Base-by-base conservation (phyloP, 1,140 invertebrate species). In the Neelides sp. region DNA sequence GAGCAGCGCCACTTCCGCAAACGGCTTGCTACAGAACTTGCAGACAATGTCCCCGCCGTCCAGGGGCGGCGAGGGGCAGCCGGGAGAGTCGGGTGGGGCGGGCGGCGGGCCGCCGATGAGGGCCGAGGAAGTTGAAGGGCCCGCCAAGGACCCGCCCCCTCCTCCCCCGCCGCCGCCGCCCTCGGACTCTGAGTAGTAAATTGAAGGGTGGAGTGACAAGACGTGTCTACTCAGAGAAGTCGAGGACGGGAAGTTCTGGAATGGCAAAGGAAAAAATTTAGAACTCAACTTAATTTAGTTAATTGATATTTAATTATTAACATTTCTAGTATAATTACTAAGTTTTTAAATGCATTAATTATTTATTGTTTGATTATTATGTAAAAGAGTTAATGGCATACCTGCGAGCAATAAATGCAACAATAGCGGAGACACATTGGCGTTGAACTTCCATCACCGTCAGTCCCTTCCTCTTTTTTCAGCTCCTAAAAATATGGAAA, bases 11-110 rank as follows among this genome's bases (percentile, higher is more conserved):
- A 89, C 83, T 69, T 89, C 85, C 44, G 84, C 82, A 69, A 88
- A 88, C 58, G 82, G 83, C 69, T 88, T 88, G 62, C 82, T 83
- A 69, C 85, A 89, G 68, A 88, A 87, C 69, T 87, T 87, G 74
- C 85, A 89, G 54, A 87, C 73, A 56, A 86, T 84, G 55, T 82
- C 80, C 62, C 40, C 4, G 10, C 22, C 44, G 26, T 49, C 46
- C 23, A n/a, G 61, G 58, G 17, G 43, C 34, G 40, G 50, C 44
- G 15, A 48, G 45, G 10, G 36, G 13, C 15, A 20, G 27, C 12
- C 28, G 35, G 17, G 52, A 34, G 36, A 27, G 32, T 5, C 51
- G 36, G 32, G 42, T 10, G 27, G 49, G 23, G 48, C 26, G 22
- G n/a, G n/a, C n/a, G 30, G 30, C 8, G 30, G 30, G 30, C 4